Percentiles rank a stretch among this genome's conserved stretches.
Conservation (phyloP, 2,888 invertebrate species). For the Melinopterus prodromus region DNA sequence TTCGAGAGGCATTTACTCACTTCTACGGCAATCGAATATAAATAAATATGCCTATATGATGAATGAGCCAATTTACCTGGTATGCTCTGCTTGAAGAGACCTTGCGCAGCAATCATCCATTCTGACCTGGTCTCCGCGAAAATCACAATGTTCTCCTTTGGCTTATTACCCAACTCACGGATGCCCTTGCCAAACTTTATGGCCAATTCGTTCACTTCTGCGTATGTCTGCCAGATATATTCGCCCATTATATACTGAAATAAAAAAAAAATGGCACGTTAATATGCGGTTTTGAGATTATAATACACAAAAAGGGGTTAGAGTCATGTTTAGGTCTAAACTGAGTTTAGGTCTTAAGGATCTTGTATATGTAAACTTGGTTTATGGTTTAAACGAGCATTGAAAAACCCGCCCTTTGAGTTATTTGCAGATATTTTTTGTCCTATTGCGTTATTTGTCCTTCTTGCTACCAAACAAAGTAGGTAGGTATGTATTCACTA, state of each 20-base stretch:
- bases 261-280: slow-evolving; percentile 35
- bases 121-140: slow-evolving; percentile 98
- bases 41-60: background rate
- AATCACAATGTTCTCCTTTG: slow-evolving; percentile 83
- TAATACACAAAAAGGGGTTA: too few species aligned
- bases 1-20: background rate
- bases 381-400: too few species aligned
- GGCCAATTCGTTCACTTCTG: slow-evolving; percentile 80
- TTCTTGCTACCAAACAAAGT: too few species aligned
- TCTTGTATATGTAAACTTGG: too few species aligned
- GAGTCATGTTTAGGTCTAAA: too few species aligned
- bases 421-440: too few species aligned
- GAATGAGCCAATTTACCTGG: slow-evolving; percentile 65
- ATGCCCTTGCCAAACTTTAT: slow-evolving; percentile 85
- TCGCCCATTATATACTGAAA: slow-evolving; percentile 89
- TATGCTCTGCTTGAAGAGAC: slow-evolving; percentile 93
- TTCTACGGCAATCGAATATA: background rate
- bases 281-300: background rate
- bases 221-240: slow-evolving; percentile 89
- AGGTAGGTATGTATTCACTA: too few species aligned
- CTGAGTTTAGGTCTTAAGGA: too few species aligned
- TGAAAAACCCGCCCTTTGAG: too few species aligned
- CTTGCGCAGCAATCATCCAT: slow-evolving; percentile 97
- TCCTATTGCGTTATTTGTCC: too few species aligned
- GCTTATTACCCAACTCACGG: slow-evolving; percentile 77